Evolutionary conservation across 2,797 vertebrate species (phyloP).

Genomic region (Arrhamphus sclerolepis): DNA sequence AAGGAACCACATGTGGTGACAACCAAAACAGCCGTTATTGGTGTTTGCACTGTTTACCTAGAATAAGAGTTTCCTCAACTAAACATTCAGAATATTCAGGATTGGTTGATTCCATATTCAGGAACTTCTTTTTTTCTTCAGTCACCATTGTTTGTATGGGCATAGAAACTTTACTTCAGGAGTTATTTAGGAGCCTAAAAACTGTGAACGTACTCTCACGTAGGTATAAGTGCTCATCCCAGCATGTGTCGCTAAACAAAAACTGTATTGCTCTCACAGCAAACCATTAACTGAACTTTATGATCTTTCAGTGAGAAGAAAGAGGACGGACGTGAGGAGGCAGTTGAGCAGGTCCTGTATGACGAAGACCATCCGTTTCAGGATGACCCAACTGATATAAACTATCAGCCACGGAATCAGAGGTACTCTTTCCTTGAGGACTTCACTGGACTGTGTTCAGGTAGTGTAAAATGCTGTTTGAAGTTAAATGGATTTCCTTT

Average conservation of each 20-base stretch:
- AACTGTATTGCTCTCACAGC: not conserved
- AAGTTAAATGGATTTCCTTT: constrained; percentile 6
- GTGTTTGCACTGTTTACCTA: too few species aligned
- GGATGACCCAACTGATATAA: constrained; percentile 65
- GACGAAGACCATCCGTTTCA: constrained; percentile 67
- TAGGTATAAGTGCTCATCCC: too few species aligned
- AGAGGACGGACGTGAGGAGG: constrained; percentile 50
- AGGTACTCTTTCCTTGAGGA: constrained; percentile 60
- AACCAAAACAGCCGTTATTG: too few species aligned
- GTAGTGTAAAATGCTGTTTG: not conserved
- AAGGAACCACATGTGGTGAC: too few species aligned
- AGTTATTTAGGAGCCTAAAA: too few species aligned
- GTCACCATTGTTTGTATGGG: too few species aligned
- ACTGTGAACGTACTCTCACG: too few species aligned
- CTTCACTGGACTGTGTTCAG: not conserved
- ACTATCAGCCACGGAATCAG: constrained; percentile 58
- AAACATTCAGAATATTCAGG: too few species aligned
- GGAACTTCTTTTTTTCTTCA: too few species aligned
- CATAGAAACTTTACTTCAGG: too few species aligned
- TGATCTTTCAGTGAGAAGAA: constrained; percentile 64
- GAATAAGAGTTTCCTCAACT: too few species aligned
- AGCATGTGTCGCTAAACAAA: not conserved
- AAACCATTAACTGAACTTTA: not conserved
- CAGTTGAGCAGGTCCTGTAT: constrained; percentile 44
- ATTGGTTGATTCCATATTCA: too few species aligned